Evolutionary conservation across 2,113 vertebrate genomes (phyloP).

Genomic region (Ceratotherium simum): DNA sequence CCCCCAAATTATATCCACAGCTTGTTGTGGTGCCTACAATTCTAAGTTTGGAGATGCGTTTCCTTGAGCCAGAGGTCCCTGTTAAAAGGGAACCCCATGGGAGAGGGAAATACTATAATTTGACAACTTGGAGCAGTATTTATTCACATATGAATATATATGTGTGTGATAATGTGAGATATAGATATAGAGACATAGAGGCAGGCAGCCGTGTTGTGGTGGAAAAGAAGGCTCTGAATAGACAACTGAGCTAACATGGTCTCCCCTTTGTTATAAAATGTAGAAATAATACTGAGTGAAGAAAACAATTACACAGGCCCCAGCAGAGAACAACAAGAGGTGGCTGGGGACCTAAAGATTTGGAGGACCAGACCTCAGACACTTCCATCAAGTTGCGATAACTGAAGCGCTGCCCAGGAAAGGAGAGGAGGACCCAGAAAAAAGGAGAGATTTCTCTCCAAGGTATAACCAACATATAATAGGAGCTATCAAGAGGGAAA

Average conservation of each 20-base stretch:
- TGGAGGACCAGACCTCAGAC: neutral
- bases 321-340: neutral
- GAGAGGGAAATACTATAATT: neutral
- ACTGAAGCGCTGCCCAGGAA: neutral
- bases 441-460: neutral
- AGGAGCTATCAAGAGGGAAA: neutral
- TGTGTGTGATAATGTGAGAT: neutral
- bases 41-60: neutral
- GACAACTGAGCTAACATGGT: neutral
- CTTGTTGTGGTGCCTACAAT: neutral
- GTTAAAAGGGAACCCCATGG: neutral
- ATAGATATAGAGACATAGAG: neutral
- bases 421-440: neutral
- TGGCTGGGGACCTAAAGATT: neutral
- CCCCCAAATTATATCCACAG: neutral
- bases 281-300: neutral
- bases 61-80: neutral
- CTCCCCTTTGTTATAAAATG: neutral
- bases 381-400: neutral
- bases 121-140: neutral
- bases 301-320: neutral
- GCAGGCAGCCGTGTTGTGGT: neutral
- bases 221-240: neutral
- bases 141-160: neutral
- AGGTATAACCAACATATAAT: neutral